Conservation (phyloP, 2,113 vertebrate genomes). For the Laticauda laticaudata region DNA sequence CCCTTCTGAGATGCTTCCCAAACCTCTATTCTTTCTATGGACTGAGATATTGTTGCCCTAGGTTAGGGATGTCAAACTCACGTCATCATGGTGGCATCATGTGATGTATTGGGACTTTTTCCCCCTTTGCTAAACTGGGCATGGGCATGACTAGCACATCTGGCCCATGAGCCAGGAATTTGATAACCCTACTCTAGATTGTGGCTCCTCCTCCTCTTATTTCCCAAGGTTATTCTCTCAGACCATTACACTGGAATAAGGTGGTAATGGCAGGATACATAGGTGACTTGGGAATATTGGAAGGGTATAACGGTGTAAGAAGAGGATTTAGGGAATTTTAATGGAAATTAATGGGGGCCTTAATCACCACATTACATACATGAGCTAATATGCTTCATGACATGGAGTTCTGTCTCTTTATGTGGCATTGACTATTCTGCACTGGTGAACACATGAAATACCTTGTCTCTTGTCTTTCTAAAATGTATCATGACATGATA, state of each 20-base stretch:
- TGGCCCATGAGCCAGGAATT: no score
- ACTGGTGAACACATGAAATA: background rate
- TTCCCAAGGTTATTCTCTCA: background rate
- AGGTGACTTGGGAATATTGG: background rate
- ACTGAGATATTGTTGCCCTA: background rate
- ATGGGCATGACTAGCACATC: no score
- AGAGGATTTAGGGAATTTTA: background rate
- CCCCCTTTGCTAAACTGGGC: no score
- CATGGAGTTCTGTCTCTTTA: background rate
- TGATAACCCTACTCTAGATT: background rate
- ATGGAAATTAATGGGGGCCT: background rate
- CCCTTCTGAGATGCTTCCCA: background rate
- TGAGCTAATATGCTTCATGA: background rate
- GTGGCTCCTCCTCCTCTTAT: background rate
- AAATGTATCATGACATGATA: background rate
- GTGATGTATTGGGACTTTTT: no score
- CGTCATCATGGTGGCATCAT: no score
- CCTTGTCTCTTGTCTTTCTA: background rate
- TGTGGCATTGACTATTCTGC: background rate
- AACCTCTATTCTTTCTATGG: background rate
- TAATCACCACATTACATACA: background rate
- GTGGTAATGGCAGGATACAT: background rate
- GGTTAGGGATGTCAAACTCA: no score
- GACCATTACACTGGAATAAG: background rate
- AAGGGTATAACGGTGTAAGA: background rate